These are phyloP conservation scores for Heliconius congener DNA, from an alignment of 1,140 invertebrate species.

Conservation along the genomic window DNA sequence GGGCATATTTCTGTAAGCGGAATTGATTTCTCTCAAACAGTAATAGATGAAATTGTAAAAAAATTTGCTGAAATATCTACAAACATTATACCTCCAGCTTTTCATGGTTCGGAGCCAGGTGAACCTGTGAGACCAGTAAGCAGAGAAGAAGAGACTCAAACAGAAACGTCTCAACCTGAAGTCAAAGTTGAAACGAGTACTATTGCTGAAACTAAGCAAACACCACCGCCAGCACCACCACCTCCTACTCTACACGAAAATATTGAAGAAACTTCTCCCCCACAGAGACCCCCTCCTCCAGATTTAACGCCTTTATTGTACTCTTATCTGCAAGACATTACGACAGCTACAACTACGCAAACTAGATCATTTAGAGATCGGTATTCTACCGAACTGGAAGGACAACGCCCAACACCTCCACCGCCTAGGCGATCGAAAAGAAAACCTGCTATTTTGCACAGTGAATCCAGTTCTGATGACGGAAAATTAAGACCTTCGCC, in stretches of 20 bases:
- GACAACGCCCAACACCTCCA: slow-evolving; percentile 59
- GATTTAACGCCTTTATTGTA: slow-evolving; percentile 77
- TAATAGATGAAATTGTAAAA: slow-evolving; percentile 84
- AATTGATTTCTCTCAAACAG: slow-evolving; percentile 84
- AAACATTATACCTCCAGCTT: slow-evolving; percentile 34
- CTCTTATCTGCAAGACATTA: slow-evolving; percentile 82
- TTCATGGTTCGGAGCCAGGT: slow-evolving; percentile 36
- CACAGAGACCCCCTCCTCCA: slow-evolving; percentile 82
- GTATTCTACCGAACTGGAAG: slow-evolving; percentile 60
- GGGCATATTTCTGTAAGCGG: slow-evolving; percentile 84
- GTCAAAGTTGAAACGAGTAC: slow-evolving; percentile 15
- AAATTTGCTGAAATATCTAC: slow-evolving; percentile 78
- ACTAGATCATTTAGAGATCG: slow-evolving; percentile 69
- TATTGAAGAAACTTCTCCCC: slow-evolving; percentile 65
- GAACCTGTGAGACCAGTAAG: slow-evolving; percentile 56
- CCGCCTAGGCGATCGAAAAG: slow-evolving; percentile 67
- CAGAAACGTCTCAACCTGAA: slow-evolving; percentile 49
- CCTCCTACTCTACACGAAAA: slow-evolving; percentile 35
- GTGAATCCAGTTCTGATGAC: slow-evolving; percentile 81
- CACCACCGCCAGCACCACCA: background rate
- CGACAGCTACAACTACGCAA: slow-evolving; percentile 64
- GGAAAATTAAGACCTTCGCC: slow-evolving; percentile 70
- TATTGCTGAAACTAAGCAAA: slow-evolving; percentile 10
- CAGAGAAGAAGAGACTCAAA: slow-evolving; percentile 77
- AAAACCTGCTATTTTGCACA: slow-evolving; percentile 61